Evolutionary conservation across 2,113 vertebrate genomes (phyloP), one percentile per base, ranked within the genome.

Genomic region (Semnopithecus entellus): DNA sequence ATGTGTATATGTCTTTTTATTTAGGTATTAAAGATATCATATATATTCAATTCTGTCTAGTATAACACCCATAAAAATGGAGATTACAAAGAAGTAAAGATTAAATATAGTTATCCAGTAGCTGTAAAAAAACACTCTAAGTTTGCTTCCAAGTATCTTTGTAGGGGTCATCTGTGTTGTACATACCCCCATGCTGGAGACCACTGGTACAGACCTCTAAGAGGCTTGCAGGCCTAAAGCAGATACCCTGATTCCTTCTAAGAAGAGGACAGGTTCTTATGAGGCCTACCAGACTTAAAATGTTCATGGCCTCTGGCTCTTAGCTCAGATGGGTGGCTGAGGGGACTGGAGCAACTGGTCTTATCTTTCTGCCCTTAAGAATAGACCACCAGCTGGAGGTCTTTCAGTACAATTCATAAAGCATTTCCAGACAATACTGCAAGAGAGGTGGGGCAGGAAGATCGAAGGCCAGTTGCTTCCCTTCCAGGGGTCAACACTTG

Each of bases 171-270:
- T 76, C 38, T 23, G 1, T 50, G 2, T 66, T 13, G 5, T 16
- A 23, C 8, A 20, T 2, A 57, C 18, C 6, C 8, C 14, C 17
- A 43, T 7, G 0, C 8, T 45, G 2, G 11, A 43, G n/a, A 8
- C 32, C 18, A 50, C 13, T 30, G 20, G 3, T 43, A 20, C 17
- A 27, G 50, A 59, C 45, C 16, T n/a, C 11, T 8, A n/a, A 45
- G 72, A n/a, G 55, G 40, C 5, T n/a, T 20, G 32, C 14, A 8
- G 23, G n/a, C 3, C 4, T 14, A 64, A 13, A 88, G 12, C 16
- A 64, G 30, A 22, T 18, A 4, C 25, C 13, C 13, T 16, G 2
- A 2, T 4, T 64, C 52, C 12, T 23, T 57, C 32, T 38, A 35
- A 82, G 8, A 90, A 32, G 22, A 72, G 9, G 4, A n/a, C 72